Percentiles rank a stretch among this genome's conserved stretches.
phyloP scores from a whole-genome alignment of 2,797 vertebrate species.

The Pangasius sanitwongsei region DNA sequence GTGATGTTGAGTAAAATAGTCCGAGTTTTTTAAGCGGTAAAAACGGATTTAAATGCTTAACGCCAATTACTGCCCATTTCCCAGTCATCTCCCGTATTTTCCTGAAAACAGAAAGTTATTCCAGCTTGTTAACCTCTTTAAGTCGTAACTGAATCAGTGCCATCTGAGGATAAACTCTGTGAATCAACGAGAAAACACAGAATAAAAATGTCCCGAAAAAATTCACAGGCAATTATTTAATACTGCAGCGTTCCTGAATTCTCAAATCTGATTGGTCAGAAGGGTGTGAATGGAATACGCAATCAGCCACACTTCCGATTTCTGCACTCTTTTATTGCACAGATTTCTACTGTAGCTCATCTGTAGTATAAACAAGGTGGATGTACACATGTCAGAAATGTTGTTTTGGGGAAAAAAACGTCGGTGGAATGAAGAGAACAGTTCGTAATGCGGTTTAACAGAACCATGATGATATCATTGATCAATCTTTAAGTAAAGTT shows the following conservation, averaged over 20 bases:
- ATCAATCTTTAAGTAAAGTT: too few species aligned
- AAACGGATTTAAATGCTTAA: conserved; percentile 66
- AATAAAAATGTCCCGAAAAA: not conserved
- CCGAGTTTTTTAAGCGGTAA: not conserved
- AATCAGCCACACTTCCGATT: not conserved
- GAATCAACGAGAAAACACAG: not conserved
- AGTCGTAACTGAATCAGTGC: not conserved
- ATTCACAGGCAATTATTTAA: not conserved
- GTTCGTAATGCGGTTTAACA: too few species aligned
- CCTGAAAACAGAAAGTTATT: not conserved
- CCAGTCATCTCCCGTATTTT: conserved; percentile 57
- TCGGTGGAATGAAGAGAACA: not conserved
- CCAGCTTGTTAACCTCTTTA: conserved; percentile 1
- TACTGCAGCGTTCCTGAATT: not conserved
- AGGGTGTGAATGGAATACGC: not conserved
- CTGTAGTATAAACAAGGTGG: conserved; percentile 46
- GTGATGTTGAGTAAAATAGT: not conserved
- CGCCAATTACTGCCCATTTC: conserved; percentile 72
- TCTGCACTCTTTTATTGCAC: not conserved
- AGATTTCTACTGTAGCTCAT: conserved; percentile 43
- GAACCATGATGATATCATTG: too few species aligned
- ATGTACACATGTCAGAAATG: not conserved
- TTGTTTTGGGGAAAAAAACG: not conserved
- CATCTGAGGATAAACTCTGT: not conserved
- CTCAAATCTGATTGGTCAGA: not conserved